phyloP scores from a whole-genome alignment of 1,140 invertebrate genomes.

The Psilanteris sp. region DNA sequence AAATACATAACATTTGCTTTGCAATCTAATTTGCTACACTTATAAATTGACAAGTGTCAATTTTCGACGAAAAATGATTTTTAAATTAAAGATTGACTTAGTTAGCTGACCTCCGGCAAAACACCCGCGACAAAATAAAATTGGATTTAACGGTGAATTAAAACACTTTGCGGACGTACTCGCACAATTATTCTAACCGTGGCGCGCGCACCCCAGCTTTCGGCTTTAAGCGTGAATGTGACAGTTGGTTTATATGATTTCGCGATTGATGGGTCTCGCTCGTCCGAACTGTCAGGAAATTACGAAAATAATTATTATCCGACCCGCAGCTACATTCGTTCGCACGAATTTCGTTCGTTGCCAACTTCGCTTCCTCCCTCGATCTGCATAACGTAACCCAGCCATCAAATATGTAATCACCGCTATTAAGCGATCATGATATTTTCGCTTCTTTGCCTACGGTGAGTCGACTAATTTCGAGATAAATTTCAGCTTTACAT shows the following conservation, averaged over 20 bases:
- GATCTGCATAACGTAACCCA: constrained; percentile 27
- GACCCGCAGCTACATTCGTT: constrained; percentile 50
- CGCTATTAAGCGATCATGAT: constrained; percentile 37
- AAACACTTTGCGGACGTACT: constrained; percentile 27
- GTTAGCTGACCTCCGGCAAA: constrained; percentile 15
- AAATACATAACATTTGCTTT: too few relatives aligned
- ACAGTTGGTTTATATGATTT: constrained; percentile 77
- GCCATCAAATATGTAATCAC: constrained; percentile 40
- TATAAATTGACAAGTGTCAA: not conserved
- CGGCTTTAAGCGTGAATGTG: constrained; percentile 72
- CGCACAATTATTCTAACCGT: constrained; percentile 33
- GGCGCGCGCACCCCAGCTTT: constrained; percentile 52
- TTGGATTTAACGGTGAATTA: constrained; percentile 71
- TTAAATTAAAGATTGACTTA: constrained; percentile 15
- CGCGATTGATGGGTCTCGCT: constrained; percentile 71
- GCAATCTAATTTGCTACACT: too few relatives aligned
- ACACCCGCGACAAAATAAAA: constrained; percentile 62
- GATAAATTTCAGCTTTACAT: too few relatives aligned
- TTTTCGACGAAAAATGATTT: constrained; percentile 5
- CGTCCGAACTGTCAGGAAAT: constrained; percentile 74
- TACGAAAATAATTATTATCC: constrained; percentile 78
- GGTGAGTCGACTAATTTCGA: not conserved
- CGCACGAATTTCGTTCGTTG: constrained; percentile 36
- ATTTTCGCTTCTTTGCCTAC: constrained; percentile 14
- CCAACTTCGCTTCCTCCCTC: constrained; percentile 34